A percentile compares a stretch with the other conserved stretches of the same genome.
phyloP scores from a whole-genome alignment of 2,113 vertebrate species.

The Cyprinodon brontotheroides region DNA sequence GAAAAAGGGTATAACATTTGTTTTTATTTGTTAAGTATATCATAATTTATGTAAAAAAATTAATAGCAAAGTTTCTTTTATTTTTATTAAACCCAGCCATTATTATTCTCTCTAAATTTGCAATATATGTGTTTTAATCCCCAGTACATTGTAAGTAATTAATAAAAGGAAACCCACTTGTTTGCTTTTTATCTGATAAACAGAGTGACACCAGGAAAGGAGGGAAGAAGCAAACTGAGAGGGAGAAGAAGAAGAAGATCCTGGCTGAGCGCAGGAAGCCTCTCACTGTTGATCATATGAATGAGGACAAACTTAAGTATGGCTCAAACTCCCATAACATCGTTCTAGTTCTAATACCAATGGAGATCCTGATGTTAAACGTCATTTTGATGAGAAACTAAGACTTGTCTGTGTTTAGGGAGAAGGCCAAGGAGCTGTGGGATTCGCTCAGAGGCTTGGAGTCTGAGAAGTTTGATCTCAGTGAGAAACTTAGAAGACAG shows the following conservation, averaged over 20 bases:
- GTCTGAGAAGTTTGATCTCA: constrained; percentile 93
- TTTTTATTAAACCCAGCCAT: too few relatives aligned
- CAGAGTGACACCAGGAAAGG: constrained; percentile 88
- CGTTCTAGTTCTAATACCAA: neutral
- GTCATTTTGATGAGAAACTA: neutral
- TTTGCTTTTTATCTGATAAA: neutral
- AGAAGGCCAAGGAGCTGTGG: constrained; percentile 91
- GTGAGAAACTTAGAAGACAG: constrained; percentile 93
- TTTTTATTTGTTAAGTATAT: too few relatives aligned
- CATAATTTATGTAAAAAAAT: too few relatives aligned
- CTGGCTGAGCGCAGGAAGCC: constrained; percentile 89
- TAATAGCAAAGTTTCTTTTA: too few relatives aligned
- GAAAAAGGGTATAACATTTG: too few relatives aligned
- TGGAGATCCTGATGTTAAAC: neutral
- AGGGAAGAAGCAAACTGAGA: constrained; percentile 92
- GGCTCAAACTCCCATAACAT: constrained; percentile 11
- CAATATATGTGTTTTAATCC: too few relatives aligned
- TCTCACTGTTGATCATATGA: constrained; percentile 88
- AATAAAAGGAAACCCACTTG: neutral
- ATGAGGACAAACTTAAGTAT: constrained; percentile 92
- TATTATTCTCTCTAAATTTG: too few relatives aligned
- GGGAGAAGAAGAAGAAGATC: constrained; percentile 98
- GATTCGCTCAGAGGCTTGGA: constrained; percentile 89
- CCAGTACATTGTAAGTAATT: neutral
- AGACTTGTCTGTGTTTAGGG: constrained; percentile 74